phyloP scores from a whole-genome alignment of 2,888 invertebrate species.

The Folsomia manolachei region DNA sequence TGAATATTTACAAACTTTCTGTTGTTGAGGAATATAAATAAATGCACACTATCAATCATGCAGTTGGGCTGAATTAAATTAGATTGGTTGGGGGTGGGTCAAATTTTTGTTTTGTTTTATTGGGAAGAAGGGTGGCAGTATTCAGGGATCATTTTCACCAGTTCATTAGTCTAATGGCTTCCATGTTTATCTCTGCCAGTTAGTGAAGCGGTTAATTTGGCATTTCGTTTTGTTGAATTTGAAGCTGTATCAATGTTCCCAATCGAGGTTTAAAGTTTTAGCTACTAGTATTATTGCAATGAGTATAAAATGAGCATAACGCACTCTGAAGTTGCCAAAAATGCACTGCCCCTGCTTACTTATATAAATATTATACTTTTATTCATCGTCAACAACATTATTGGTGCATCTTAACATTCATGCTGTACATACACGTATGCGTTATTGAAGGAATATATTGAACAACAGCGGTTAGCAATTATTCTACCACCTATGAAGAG shows the following conservation, averaged over 20 bases:
- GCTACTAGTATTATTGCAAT: no score
- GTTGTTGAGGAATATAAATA: slow-evolving; percentile 19
- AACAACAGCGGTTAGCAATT: no score
- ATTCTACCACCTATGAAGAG: no score
- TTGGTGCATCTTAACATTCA: no score
- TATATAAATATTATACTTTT: no score
- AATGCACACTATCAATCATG: slow-evolving; percentile 43
- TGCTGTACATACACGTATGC: no score
- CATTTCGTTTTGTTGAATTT: background rate
- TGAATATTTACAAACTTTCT: no score
- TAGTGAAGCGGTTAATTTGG: background rate
- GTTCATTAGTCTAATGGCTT: background rate
- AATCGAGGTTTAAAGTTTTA: background rate
- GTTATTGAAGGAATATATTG: no score
- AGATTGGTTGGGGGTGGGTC: slow-evolving; percentile 26
- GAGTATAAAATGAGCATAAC: no score
- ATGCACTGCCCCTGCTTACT: no score
- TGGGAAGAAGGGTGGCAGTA: background rate
- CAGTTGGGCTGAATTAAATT: slow-evolving; percentile 30
- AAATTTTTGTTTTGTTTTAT: background rate
- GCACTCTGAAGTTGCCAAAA: no score
- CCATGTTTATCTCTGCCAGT: background rate
- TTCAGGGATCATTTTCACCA: background rate
- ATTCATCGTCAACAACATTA: no score
- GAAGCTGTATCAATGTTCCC: background rate